These are phyloP conservation scores for Eilema sororculum DNA, from an alignment of 2,888 invertebrate species.

Conservation along the genomic window DNA sequence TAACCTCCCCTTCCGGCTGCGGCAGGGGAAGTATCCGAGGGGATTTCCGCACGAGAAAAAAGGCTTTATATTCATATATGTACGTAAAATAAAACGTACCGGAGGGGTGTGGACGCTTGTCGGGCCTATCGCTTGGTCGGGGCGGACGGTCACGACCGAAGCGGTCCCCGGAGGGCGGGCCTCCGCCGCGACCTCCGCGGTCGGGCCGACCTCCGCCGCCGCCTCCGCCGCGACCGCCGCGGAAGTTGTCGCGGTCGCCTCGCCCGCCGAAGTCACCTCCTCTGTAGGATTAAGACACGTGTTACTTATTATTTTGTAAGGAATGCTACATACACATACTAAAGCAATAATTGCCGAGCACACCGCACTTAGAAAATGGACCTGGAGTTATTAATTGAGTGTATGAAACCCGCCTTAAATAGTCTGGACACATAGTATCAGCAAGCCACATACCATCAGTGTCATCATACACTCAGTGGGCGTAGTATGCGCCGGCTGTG, in stretches of 20 bases:
- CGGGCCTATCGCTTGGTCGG: slow-evolving; percentile 44
- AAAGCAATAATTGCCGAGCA: too few relatives aligned
- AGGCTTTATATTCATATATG: too few relatives aligned
- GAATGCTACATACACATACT: too few relatives aligned
- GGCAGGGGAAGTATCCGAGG: too few relatives aligned
- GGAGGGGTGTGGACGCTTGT: slow-evolving; percentile 48
- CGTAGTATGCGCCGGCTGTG: too few relatives aligned
- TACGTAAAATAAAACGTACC: neutral
- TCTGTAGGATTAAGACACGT: neutral
- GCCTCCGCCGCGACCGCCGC: slow-evolving; percentile 37
- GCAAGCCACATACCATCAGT: too few relatives aligned
- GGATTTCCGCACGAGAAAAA: too few relatives aligned
- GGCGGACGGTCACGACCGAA: slow-evolving; percentile 48
- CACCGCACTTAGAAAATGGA: neutral
- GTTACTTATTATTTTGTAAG: neutral
- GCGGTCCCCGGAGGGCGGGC: slow-evolving; percentile 30
- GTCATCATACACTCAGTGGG: too few relatives aligned
- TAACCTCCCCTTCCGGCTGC: too few relatives aligned
- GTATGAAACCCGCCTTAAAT: neutral
- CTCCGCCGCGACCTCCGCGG: slow-evolving; percentile 20
- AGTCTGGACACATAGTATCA: neutral
- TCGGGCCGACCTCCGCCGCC: slow-evolving; percentile 31
- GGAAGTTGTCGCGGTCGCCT: slow-evolving; percentile 20
- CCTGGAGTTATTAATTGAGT: neutral
- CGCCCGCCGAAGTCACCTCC: slow-evolving; percentile 23